Evolutionary conservation across 2,797 vertebrate genomes (phyloP).

Genomic region (Sebastes miniatus): DNA sequence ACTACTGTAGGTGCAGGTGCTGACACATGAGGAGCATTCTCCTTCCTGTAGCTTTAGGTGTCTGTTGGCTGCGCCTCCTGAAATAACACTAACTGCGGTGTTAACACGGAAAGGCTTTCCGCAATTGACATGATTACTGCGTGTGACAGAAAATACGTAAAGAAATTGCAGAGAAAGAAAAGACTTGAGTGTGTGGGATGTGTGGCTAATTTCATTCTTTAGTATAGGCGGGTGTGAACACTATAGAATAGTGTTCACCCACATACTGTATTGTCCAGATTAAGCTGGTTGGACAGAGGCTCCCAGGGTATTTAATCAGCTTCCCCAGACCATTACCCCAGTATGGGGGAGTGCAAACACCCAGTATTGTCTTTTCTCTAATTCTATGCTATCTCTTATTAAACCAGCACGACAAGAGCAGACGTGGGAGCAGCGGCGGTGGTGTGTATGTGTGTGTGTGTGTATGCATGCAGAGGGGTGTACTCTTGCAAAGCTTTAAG

Average conservation of each 20-base stretch:
- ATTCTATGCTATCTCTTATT: constrained; percentile 75
- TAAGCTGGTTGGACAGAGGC: constrained; percentile 67
- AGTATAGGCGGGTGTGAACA: constrained; percentile 72
- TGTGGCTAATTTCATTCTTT: constrained; percentile 76
- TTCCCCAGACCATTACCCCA: constrained; percentile 75
- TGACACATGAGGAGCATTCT: constrained; percentile 43
- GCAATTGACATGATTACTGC: constrained; percentile 50
- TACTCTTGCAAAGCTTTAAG: constrained; percentile 38
- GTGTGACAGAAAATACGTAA: constrained; percentile 23
- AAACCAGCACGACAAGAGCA: constrained; percentile 70
- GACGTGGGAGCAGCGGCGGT: constrained; percentile 10
- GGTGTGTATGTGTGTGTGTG: background rate
- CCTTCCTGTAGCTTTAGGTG: constrained; percentile 35
- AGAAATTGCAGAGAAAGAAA: constrained; percentile 35
- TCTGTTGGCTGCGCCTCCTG: constrained; percentile 55
- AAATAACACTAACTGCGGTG: constrained; percentile 66
- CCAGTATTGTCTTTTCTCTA: constrained; percentile 73
- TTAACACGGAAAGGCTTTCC: constrained; percentile 43
- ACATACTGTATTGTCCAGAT: constrained; percentile 71
- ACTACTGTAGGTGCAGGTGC: constrained; percentile 28
- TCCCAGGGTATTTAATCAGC: constrained; percentile 78
- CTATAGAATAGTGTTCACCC: constrained; percentile 66
- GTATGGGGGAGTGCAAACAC: constrained; percentile 69
- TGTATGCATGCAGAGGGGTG: background rate
- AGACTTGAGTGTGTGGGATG: constrained; percentile 68